Base-by-base conservation (phyloP, 1,140 invertebrate genomes). In the Stenopsyche tienmushanensis region DNA sequence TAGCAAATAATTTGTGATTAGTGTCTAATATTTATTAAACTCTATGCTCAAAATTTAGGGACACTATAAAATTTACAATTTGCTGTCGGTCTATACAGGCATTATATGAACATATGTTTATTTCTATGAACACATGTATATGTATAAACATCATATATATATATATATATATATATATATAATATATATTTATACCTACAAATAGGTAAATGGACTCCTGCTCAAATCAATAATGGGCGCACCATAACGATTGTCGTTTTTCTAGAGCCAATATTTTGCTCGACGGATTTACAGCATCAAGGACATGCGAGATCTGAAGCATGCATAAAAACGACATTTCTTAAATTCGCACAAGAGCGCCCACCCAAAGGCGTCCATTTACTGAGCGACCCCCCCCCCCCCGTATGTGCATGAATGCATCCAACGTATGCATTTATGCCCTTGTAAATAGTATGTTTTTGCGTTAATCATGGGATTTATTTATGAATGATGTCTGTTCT, bases 41-140 rank as follows among this genome's bases (percentile, higher is more conserved):
- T 66, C 64, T 66, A 70, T 70, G 68, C 68, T 70, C 68, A 70
- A 70, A 63, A 70, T 66, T 70, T 70, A 70, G 68, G 64, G 68
- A 70, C 68, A 70, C 64, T 70, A 64, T 62, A 58, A 55, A 66
- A 66, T 64, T 57, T 13, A 55, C 24, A 57, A 42, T 2, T 60
- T 60, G 45, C 58, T 47, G 58, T 50, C 42, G 44, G 45, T 60
- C 44, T 60, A 60, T 60, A 49, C 47, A 39, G 29, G 15, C 20
- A 49, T 50, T 21, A 47, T 24, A 44, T 45, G 13, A 34, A 55
- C 17, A 25, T 25, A 26, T 15, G 21, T 21, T 3, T 9, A 53
- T 21, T 13, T 53, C 25, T 7, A 24, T 23, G n/a, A 10, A 15
- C 15, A 25, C 52, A 26, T 26, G 15, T n/a, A 9, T 47, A 29